These are phyloP conservation scores for Hydrozoanthus gracilis DNA, from an alignment of 92 coral and sea anemone genomes.

Conservation along the genomic window DNA sequence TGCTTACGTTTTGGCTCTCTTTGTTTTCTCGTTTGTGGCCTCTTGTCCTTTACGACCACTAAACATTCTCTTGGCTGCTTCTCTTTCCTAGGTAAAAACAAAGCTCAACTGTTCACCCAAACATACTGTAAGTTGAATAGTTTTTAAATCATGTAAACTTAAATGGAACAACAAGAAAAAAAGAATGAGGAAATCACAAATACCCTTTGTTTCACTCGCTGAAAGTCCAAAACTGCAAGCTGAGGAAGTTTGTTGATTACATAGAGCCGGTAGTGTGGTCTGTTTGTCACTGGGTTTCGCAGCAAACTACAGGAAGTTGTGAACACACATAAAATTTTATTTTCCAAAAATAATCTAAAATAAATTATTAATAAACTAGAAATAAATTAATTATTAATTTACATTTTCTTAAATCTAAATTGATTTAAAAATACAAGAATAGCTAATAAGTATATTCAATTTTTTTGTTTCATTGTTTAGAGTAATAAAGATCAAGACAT, in stretches of 20 bases:
- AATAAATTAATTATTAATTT: too few relatives aligned
- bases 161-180: neutral
- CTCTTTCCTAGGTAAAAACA: constrained; percentile 77
- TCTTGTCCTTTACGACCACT: constrained; percentile 83
- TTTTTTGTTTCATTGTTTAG: too few relatives aligned
- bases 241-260: constrained; percentile 94
- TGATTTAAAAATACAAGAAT: too few relatives aligned
- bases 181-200: constrained; percentile 3
- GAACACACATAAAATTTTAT: neutral
- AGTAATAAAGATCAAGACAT: too few relatives aligned
- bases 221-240: constrained; percentile 92
- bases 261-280: constrained; percentile 90
- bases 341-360: neutral
- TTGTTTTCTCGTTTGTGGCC: constrained; percentile 52
- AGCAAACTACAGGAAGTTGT: constrained; percentile 72
- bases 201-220: constrained; percentile 95
- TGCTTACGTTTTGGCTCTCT: constrained; percentile 85
- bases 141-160: neutral
- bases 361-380: neutral
- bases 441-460: too few relatives aligned
- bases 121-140: neutral
- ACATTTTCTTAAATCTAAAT: too few relatives aligned
- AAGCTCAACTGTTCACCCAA: neutral
- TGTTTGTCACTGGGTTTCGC: constrained; percentile 95
- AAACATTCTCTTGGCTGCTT: constrained; percentile 96